Conservation (phyloP, 2,113 vertebrate genomes). For the Fukomys damarensis region DNA sequence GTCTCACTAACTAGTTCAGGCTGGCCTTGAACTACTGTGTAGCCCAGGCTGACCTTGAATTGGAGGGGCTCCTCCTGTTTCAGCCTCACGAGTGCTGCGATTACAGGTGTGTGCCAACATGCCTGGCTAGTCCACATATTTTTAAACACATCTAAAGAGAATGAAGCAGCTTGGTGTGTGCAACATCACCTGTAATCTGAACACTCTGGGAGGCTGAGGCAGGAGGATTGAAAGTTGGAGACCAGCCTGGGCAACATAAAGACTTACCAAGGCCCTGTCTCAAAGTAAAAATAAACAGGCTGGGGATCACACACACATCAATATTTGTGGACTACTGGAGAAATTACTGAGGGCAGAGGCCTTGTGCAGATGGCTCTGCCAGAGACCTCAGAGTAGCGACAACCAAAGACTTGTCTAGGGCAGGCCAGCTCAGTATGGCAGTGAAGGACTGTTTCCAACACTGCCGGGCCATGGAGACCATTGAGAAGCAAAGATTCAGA, state of each 20-base stretch:
- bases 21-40: not conserved
- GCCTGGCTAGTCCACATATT: not conserved
- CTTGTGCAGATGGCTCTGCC: not conserved
- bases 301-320: not conserved
- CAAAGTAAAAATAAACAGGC: not conserved
- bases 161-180: not conserved
- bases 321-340: not conserved
- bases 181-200: not conserved
- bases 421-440: not conserved
- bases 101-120: not conserved
- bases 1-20: not conserved
- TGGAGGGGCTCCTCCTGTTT: not conserved
- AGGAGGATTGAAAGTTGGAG: not conserved
- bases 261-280: not conserved
- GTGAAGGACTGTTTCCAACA: not conserved
- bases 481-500: not conserved
- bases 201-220: not conserved
- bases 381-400: not conserved
- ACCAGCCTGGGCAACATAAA: not conserved
- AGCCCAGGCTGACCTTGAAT: not conserved
- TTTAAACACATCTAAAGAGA: not conserved
- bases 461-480: not conserved
- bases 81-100: not conserved
- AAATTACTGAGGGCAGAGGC: not conserved
- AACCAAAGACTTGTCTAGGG: not conserved